These are phyloP conservation scores for Dexiosoma caninum DNA, from an alignment of 2,888 invertebrate species.

Conservation along the genomic window DNA sequence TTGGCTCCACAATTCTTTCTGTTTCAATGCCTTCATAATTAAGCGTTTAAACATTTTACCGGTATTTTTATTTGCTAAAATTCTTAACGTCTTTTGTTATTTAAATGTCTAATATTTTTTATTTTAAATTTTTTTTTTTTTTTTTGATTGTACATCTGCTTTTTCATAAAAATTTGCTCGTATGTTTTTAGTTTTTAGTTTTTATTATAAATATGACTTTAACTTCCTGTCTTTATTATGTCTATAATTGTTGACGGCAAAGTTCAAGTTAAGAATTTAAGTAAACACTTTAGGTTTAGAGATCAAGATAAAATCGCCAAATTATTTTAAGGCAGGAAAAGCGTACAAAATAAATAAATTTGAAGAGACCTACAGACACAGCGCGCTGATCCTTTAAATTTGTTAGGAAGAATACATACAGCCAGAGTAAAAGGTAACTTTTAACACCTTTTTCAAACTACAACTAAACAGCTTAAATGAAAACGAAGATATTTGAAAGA, in stretches of 20 bases:
- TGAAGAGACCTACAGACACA: not conserved
- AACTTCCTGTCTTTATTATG: slow-evolving; percentile 52
- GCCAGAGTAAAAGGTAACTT: slow-evolving; percentile 28
- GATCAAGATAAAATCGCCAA: slow-evolving; percentile 40
- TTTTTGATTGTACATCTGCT: slow-evolving; percentile 17
- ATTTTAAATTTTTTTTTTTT: slow-evolving; percentile 28
- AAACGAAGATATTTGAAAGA: not conserved
- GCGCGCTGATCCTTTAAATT: slow-evolving; percentile 40
- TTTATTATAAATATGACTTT: slow-evolving; percentile 46
- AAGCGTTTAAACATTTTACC: not conserved
- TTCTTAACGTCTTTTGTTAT: not conserved
- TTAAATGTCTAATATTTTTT: slow-evolving; percentile 31
- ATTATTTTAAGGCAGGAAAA: not conserved
- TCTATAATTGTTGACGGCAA: not conserved
- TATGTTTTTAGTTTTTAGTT: not conserved
- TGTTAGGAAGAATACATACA: too few relatives aligned
- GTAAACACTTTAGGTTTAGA: slow-evolving; percentile 39
- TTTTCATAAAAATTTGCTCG: not conserved
- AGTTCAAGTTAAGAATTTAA: slow-evolving; percentile 9
- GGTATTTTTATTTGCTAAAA: slow-evolving; percentile 14
- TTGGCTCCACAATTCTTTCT: not conserved
- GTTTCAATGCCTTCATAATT: not conserved
- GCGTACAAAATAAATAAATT: not conserved
- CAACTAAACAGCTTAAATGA: not conserved
- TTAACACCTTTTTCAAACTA: slow-evolving; percentile 36